Percentiles rank a stretch among this genome's conserved stretches.
These are phyloP conservation scores for Trissolcus basalis DNA, from an alignment of 1,140 invertebrate genomes.

Conservation along the genomic window DNA sequence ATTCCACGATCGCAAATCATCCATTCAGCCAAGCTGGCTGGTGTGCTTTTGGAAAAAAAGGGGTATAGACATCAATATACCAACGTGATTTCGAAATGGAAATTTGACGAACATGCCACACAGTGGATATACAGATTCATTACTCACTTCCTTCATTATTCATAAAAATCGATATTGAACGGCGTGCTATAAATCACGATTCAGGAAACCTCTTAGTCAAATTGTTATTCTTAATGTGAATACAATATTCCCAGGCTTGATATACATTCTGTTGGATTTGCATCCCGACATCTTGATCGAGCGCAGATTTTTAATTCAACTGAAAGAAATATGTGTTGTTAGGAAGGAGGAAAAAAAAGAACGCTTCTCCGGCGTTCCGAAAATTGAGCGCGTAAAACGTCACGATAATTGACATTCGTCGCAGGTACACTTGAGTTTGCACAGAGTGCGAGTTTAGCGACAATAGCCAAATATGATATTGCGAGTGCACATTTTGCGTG, in stretches of 20 bases:
- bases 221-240: constrained; percentile 37
- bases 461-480: constrained; percentile 28
- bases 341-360: too few species aligned
- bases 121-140: constrained; percentile 33
- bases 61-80: too few species aligned
- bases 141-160: constrained; percentile 38
- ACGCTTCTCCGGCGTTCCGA: too few species aligned
- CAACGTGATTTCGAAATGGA: constrained; percentile 3
- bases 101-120: constrained; percentile 28
- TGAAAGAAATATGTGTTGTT: too few species aligned
- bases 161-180: constrained; percentile 18
- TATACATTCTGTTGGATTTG: not conserved
- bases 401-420: too few species aligned
- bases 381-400: too few species aligned
- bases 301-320: too few species aligned
- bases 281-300: too few species aligned
- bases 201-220: constrained; percentile 17
- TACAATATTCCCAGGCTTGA: constrained; percentile 3
- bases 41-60: too few species aligned
- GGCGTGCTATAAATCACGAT: constrained; percentile 20
- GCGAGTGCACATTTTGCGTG: not conserved
- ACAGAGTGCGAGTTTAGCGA: not conserved
- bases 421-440: constrained; percentile 1
- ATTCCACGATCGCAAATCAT: too few species aligned
- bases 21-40: too few species aligned